Evolutionary conservation across 2,797 vertebrate genomes (phyloP).

Genomic region (Pelobates cultripes): DNA sequence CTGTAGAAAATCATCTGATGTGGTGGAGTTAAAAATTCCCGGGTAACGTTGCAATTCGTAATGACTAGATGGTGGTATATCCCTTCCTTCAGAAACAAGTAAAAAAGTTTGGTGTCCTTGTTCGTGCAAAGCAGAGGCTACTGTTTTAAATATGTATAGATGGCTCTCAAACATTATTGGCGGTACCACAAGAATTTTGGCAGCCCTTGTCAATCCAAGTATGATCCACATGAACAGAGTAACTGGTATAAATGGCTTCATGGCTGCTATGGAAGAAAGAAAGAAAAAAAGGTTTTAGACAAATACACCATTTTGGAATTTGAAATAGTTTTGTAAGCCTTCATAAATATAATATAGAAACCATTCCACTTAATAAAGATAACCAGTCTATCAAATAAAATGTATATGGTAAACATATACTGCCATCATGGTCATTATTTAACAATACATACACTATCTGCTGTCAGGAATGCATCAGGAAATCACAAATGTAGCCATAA

Average conservation of each 20-base stretch:
- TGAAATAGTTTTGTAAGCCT: not conserved
- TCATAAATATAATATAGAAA: too few relatives aligned
- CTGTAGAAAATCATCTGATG: slow-evolving; percentile 93
- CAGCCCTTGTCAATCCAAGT: slow-evolving; percentile 78
- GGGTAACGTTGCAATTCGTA: slow-evolving; percentile 92
- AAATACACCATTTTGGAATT: too few relatives aligned
- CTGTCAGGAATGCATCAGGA: too few relatives aligned
- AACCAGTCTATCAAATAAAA: too few relatives aligned
- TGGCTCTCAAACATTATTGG: slow-evolving; percentile 99
- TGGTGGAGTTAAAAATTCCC: slow-evolving; percentile 95
- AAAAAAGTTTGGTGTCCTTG: slow-evolving; percentile 92
- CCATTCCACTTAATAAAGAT: too few relatives aligned
- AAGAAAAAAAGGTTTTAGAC: slow-evolving; percentile 1
- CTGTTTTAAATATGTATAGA: slow-evolving; percentile 97
- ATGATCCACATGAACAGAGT: slow-evolving; percentile 80
- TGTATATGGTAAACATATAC: too few relatives aligned
- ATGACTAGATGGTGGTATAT: slow-evolving; percentile 84
- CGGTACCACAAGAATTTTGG: slow-evolving; percentile 94
- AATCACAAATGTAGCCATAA: too few relatives aligned
- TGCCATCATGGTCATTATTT: too few relatives aligned
- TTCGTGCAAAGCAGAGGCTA: slow-evolving; percentile 87
- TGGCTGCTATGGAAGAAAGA: slow-evolving; percentile 79
- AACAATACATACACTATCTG: too few relatives aligned
- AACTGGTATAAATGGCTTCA: slow-evolving; percentile 82
- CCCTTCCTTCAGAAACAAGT: slow-evolving; percentile 92